Evolutionary conservation across 2,888 invertebrate genomes (phyloP), one percentile per base, ranked within the genome.

Genomic region (Drosophila antonietae): DNA sequence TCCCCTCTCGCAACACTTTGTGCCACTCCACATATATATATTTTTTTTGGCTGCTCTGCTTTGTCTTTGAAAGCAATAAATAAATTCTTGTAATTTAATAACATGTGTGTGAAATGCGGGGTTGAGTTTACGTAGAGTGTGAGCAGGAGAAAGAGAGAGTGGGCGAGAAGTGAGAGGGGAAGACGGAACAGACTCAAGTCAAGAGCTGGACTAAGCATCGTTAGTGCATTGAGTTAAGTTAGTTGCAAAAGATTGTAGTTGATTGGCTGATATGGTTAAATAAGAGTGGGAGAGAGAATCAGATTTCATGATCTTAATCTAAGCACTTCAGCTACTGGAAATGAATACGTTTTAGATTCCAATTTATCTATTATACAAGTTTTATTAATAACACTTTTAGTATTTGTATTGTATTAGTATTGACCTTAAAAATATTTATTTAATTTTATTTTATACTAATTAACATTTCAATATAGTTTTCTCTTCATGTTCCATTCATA

Each of bases 71-170:
- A 39, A 52, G 44, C 51, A 52, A 60, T 70, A 69, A 69, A 69
- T 69, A 55, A 55, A 47, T 72, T 62, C 60, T 41, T 55, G 68
- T 76, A 70, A 71, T 76, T 60, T 55, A 61, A 44, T 53, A 68
- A 74, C 79, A 76, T 76, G 61, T 76, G 78, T 78, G 64, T 62
- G 78, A 64, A 61, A 64, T 43, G 46, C 67, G 56, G 20, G 44
- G 33, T 33, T 35, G 57, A 35, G 33, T 20, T 44, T 57, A 15
- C 15, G 15, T 15, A 51, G 49, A 1, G 2, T 12, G 20, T 6
- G 31, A 1, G 33, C 33, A 18, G 2, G 39, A 41, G 12, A n/a
- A 9, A 10, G 23, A 7, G 7, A 23, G 15, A 12, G 3, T 2
- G 14, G 6, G 46, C 14, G 35, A 10, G 15, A n/a, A n/a, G 15